Evolutionary conservation across 1,140 invertebrate species (phyloP).

Genomic region (Zaprionus kolodkinae): DNA sequence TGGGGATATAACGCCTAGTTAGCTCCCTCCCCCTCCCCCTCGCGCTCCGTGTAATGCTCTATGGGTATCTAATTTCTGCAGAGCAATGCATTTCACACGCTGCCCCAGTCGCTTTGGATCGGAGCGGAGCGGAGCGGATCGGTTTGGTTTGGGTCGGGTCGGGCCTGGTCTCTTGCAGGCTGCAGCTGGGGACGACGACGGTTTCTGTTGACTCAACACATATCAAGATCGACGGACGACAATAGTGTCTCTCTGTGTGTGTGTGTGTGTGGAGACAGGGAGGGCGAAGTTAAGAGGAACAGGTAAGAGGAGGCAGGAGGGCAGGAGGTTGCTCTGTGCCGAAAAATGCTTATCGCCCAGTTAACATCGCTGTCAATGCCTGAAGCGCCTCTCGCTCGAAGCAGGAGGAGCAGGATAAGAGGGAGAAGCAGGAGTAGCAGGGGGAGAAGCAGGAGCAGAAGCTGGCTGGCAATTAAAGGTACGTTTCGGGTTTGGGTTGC

Average conservation of each 20-base stretch:
- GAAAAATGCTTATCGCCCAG: constrained; percentile 58
- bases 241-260: neutral
- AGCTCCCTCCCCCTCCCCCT: neutral
- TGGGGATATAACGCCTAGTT: constrained; percentile 45
- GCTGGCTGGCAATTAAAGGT: constrained; percentile 50
- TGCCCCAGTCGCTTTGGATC: neutral
- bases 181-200: constrained; percentile 27
- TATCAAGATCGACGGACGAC: constrained; percentile 37
- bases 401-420: neutral
- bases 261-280: neutral
- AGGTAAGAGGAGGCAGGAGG: neutral
- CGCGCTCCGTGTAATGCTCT: constrained; percentile 12
- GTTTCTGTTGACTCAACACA: constrained; percentile 48
- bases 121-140: no score
- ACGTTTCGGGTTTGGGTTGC: neutral
- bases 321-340: constrained; percentile 17
- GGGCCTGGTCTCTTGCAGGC: neutral
- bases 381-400: neutral
- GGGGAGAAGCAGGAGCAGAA: neutral
- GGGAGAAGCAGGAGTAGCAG: neutral
- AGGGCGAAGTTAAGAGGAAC: neutral
- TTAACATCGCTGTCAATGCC: constrained; percentile 39
- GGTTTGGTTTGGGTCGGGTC: neutral
- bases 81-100: constrained; percentile 52
- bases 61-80: constrained; percentile 61